Conservation (phyloP, 1,140 invertebrate genomes). For the Papilio dardanus region DNA sequence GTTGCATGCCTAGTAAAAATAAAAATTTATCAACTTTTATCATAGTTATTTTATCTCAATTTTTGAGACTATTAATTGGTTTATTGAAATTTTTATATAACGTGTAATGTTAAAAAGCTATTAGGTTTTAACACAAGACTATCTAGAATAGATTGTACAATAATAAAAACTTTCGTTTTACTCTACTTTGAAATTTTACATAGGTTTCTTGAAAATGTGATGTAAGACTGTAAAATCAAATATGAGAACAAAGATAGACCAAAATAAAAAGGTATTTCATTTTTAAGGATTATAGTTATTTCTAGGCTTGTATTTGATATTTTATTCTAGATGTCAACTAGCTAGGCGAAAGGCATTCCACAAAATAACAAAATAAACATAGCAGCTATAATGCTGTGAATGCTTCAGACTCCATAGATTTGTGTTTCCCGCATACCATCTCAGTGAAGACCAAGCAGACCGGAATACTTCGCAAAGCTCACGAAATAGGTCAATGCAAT, state of each 20-base stretch:
- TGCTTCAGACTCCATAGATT: background rate
- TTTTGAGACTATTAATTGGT: background rate
- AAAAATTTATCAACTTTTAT: background rate
- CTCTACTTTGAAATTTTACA: background rate
- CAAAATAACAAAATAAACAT: background rate
- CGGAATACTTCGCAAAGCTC: background rate
- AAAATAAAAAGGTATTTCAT: background rate
- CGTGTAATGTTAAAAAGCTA: background rate
- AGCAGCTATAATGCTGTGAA: background rate
- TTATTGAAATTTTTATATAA: background rate
- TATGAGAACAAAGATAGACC: background rate
- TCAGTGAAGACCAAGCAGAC: background rate
- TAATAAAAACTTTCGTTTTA: background rate
- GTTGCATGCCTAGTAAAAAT: background rate
- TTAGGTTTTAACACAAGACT: background rate
- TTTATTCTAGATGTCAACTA: background rate
- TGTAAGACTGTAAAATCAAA: background rate
- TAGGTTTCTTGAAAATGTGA: too few species aligned
- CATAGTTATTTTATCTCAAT: background rate
- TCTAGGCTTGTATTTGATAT: background rate
- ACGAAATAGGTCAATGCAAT: constrained; percentile 19
- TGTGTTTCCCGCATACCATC: constrained; percentile 18
- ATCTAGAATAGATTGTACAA: background rate
- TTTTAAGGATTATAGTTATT: background rate
- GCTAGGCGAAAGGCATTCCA: background rate